Evolutionary conservation across 2,113 vertebrate genomes (phyloP).

Genomic region (Centrocercus urophasianus): DNA sequence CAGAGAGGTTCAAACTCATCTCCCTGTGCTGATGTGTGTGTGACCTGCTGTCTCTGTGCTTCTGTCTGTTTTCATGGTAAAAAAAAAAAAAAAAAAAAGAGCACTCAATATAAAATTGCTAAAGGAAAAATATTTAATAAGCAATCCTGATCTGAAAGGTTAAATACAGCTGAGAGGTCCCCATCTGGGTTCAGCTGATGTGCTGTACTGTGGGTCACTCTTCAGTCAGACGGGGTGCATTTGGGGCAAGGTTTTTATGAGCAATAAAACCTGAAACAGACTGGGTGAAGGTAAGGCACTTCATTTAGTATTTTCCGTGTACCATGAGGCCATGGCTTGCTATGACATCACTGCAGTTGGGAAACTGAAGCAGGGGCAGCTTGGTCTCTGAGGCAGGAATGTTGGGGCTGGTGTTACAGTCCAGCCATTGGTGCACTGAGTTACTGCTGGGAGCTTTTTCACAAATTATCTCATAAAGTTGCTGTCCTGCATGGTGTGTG

Average conservation of each 20-base stretch:
- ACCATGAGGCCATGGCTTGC: fast-evolving
- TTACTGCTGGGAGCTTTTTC: background rate
- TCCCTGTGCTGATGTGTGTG: fast-evolving
- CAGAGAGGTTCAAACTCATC: background rate
- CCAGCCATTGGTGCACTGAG: background rate
- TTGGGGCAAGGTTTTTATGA: background rate
- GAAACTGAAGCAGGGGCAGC: conserved; percentile 12
- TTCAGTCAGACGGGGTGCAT: background rate
- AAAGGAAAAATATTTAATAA: background rate
- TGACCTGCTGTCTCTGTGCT: background rate
- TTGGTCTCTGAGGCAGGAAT: background rate
- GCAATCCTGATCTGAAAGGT: background rate
- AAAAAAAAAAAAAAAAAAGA: background rate
- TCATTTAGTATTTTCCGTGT: background rate
- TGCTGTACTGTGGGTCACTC: background rate
- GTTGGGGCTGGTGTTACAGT: background rate
- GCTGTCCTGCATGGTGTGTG: background rate
- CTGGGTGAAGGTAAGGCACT: background rate
- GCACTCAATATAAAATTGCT: background rate
- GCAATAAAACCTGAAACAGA: background rate
- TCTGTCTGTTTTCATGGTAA: background rate
- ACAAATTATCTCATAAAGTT: background rate
- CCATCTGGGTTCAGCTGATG: background rate
- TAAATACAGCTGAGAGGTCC: background rate
- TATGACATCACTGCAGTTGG: background rate